phyloP scores from a whole-genome alignment of 2,797 vertebrate genomes.

The Microctenopoma lineatum region DNA sequence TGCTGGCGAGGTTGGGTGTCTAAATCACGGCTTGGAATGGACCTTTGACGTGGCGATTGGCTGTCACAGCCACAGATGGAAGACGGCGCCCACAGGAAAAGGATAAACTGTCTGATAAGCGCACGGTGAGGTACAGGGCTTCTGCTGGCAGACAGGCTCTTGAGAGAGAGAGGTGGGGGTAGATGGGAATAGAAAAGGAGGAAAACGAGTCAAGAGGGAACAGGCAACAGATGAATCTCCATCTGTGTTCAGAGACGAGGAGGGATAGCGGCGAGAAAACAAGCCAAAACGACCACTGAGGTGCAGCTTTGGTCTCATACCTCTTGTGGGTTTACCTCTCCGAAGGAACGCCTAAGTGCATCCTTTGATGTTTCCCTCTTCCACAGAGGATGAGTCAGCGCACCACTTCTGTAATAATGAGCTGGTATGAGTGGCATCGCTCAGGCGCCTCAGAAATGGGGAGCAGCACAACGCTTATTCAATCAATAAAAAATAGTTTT shows the following conservation, averaged over 20 bases:
- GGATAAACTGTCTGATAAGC: slow-evolving; percentile 80
- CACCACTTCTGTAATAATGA: slow-evolving; percentile 45
- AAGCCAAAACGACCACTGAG: slow-evolving; percentile 62
- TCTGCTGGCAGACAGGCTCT: slow-evolving; percentile 70
- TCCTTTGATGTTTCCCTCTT: slow-evolving; percentile 48
- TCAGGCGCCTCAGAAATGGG: slow-evolving; percentile 30
- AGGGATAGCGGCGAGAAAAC: slow-evolving; percentile 50
- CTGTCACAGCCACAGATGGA: slow-evolving; percentile 79
- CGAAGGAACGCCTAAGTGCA: slow-evolving; percentile 36
- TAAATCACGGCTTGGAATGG: slow-evolving; percentile 74
- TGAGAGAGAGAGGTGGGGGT: slow-evolving; percentile 29
- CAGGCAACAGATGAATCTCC: slow-evolving; percentile 78
- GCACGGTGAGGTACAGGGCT: slow-evolving; percentile 66
- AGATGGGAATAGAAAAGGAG: slow-evolving; percentile 62
- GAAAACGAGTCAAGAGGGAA: slow-evolving; percentile 73
- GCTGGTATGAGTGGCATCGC: slow-evolving; percentile 48
- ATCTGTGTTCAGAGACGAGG: slow-evolving; percentile 73
- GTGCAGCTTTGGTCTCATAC: slow-evolving; percentile 51
- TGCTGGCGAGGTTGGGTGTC: slow-evolving; percentile 63
- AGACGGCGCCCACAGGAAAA: slow-evolving; percentile 74
- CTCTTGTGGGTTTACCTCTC: slow-evolving; percentile 53
- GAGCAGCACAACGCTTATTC: slow-evolving; percentile 6
- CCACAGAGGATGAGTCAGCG: slow-evolving; percentile 3
- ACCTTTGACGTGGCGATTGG: slow-evolving; percentile 65
- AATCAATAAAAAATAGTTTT: slow-evolving; percentile 4